These are phyloP conservation scores for Turnix velox DNA, from an alignment of 2,113 vertebrate species.

Conservation along the genomic window DNA sequence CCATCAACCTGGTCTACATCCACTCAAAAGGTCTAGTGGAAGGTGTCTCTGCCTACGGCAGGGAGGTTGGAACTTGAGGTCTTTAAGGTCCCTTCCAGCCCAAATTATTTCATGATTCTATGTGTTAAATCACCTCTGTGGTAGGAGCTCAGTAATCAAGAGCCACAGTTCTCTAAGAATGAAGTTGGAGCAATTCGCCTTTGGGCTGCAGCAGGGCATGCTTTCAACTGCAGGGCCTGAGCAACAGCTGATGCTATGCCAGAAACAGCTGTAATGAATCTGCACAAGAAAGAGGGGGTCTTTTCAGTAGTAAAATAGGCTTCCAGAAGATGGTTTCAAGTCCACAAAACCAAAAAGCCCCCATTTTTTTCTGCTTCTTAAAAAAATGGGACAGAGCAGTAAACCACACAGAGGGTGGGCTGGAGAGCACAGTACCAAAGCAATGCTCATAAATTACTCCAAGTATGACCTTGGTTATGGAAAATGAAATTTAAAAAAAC, in stretches of 20 bases:
- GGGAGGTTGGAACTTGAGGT: too few species aligned
- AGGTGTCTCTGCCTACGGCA: too few species aligned
- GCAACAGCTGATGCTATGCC: not conserved
- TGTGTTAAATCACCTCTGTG: constrained; percentile 48
- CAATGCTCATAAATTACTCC: constrained; percentile 14
- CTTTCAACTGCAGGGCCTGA: not conserved
- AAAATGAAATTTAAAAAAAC: constrained; percentile 42
- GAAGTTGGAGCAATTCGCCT: not conserved
- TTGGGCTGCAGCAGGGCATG: not conserved
- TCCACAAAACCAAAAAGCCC: not conserved
- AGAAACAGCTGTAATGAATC: constrained; percentile 27
- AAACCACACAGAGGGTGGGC: not conserved
- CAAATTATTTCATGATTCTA: too few species aligned
- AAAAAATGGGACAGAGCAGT: not conserved
- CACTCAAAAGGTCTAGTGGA: constrained; percentile 1
- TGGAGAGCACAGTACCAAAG: not conserved
- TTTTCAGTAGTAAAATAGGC: not conserved
- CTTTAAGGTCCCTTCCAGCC: too few species aligned
- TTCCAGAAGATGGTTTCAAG: not conserved
- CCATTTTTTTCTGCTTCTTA: not conserved
- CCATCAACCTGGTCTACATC: constrained; percentile 10
- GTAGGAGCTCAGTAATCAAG: constrained; percentile 24
- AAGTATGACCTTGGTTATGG: constrained; percentile 12
- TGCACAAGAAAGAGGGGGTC: not conserved
- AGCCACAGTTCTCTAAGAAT: not conserved